Base-by-base conservation (phyloP, 2,113 vertebrate genomes). In the Alouatta palliata region DNA sequence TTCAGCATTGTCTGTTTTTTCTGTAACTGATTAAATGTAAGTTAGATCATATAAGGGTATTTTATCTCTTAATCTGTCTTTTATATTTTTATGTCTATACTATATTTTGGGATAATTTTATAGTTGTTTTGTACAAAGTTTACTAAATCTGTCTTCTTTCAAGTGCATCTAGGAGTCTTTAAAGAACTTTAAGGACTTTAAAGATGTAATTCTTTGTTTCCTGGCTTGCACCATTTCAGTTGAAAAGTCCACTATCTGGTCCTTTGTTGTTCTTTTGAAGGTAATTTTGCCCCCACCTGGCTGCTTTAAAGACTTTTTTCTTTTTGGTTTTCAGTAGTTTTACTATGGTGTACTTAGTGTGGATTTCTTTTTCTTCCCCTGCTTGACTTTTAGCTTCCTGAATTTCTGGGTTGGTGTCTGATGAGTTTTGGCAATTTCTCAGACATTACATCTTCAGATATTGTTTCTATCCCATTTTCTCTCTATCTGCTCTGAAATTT, bases 341-440 rank as follows among this genome's bases (percentile, higher is more conserved):
- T 87, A 54, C n/a, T 94, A 5, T 91, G 35, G 61, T 54, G 6
- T 45, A 21, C 11, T 11, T 85, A 54, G 2, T 27, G 40, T 52
- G 66, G 20, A 35, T 54, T 88, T 91, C 32, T 87, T 90, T 82
- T 79, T 75, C 19, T 88, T 89, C 85, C 71, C 37, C 40, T 80
- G 40, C 30, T n/a, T 84, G 66, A 25, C 8, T 7, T 81, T 87
- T 45, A 87, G 54, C 8, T 43, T 87, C 2, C 45, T 85, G 66
- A 95, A 75, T 61, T 94, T 81, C 30, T 91, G 20, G 32, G 77
- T 79, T 54, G 17, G 23, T 27, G 30, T 64, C 70, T 68, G 52
- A 91, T 93, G 52, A 37, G 14, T 93, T 93, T 87, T 79, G 40
- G 37, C 84, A 87, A 71, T 91, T 91, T 93, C 61, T 93, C 76